phyloP scores from a whole-genome alignment of 1,140 invertebrate species.

The Berghia stephanieae region DNA sequence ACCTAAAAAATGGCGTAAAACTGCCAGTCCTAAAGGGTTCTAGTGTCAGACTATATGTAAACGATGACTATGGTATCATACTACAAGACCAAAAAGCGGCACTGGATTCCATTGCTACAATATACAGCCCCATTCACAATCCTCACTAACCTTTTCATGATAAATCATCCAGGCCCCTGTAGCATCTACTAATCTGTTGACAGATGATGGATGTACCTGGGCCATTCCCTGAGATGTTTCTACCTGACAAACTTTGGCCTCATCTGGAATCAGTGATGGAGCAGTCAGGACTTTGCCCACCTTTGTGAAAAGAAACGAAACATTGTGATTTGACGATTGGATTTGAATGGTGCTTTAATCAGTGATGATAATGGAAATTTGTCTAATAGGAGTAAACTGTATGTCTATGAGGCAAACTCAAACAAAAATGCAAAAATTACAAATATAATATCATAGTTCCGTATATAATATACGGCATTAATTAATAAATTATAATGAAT shows the following conservation, averaged over 20 bases:
- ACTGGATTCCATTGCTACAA: too few relatives aligned
- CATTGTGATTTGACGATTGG: too few relatives aligned
- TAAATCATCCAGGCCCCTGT: slow-evolving; percentile 54
- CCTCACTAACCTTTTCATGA: slow-evolving; percentile 57
- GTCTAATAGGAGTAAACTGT: too few relatives aligned
- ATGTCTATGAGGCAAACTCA: neutral
- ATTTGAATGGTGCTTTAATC: too few relatives aligned
- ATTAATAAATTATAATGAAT: too few relatives aligned
- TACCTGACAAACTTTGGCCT: slow-evolving; percentile 44
- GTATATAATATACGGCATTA: too few relatives aligned
- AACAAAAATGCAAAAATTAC: neutral
- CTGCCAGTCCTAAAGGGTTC: too few relatives aligned
- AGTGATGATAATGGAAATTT: too few relatives aligned
- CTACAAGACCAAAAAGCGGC: neutral
- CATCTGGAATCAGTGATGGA: slow-evolving; percentile 49
- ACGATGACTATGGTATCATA: neutral
- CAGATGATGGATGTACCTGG: slow-evolving; percentile 57
- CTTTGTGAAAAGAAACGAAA: neutral
- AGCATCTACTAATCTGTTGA: slow-evolving; percentile 55
- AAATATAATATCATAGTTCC: too few relatives aligned
- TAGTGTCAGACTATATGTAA: too few relatives aligned
- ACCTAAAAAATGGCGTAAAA: too few relatives aligned
- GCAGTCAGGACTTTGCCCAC: slow-evolving; percentile 29
- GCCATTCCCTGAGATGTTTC: slow-evolving; percentile 55
- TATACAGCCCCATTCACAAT: too few relatives aligned